phyloP scores from a whole-genome alignment of 2,797 vertebrate genomes.

The Danio jaintianensis region DNA sequence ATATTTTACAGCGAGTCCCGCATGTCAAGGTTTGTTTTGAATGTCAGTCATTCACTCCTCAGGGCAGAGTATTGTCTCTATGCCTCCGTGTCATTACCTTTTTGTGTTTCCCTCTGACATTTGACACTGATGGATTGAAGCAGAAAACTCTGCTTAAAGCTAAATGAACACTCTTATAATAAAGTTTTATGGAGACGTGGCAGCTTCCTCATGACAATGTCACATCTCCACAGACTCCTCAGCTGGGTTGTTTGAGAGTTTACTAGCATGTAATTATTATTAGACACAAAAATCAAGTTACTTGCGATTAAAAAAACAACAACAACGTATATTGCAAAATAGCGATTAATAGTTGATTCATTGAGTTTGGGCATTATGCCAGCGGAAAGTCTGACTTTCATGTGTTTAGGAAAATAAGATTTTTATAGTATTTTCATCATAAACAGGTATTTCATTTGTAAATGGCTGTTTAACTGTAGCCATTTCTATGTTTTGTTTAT shows the following conservation, averaged over 20 bases:
- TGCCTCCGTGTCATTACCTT: background rate
- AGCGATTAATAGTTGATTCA: background rate
- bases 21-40: background rate
- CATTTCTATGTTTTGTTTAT: background rate
- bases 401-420: background rate
- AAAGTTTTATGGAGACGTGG: background rate
- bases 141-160: slow-evolving; percentile 2
- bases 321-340: no score
- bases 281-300: background rate
- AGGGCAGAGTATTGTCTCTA: slow-evolving; percentile 12
- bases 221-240: background rate
- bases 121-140: slow-evolving; percentile 23
- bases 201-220: background rate
- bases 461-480: background rate
- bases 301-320: no score
- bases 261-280: background rate
- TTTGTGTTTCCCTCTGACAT: background rate
- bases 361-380: background rate
- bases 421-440: background rate
- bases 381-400: background rate
- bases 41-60: background rate
- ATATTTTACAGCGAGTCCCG: background rate
- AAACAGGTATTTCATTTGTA: background rate
- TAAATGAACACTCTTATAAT: background rate
- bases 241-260: background rate